These are phyloP conservation scores for Microtus agrestis DNA, from an alignment of 2,797 vertebrate genomes.

Conservation along the genomic window DNA sequence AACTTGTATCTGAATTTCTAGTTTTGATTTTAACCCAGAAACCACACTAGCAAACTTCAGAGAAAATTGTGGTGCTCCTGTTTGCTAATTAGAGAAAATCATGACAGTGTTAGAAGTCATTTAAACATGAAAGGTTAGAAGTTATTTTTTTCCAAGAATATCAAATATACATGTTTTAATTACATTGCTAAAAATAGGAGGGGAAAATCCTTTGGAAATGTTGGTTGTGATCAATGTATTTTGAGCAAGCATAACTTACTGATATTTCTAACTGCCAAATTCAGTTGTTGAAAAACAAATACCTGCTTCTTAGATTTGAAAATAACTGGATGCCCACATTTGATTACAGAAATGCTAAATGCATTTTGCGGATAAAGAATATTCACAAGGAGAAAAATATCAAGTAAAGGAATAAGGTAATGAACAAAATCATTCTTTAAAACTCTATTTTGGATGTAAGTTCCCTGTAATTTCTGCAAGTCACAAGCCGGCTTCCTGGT, in stretches of 20 bases:
- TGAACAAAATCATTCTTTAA: not conserved
- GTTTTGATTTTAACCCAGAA: not conserved
- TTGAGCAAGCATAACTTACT: not conserved
- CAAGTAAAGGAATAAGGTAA: not conserved
- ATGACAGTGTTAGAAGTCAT: not conserved
- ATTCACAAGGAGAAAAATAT: not conserved
- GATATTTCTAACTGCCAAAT: not conserved
- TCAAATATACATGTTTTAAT: not conserved
- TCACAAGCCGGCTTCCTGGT: not conserved
- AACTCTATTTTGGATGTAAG: not conserved
- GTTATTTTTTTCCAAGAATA: not conserved
- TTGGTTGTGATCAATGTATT: not conserved
- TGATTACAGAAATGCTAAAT: not conserved
- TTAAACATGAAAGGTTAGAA: not conserved
- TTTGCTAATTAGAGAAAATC: not conserved
- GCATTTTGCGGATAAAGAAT: not conserved
- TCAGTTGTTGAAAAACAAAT: not conserved
- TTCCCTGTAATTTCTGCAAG: not conserved
- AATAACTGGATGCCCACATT: not conserved
- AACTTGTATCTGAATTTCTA: not conserved
- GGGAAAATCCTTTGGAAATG: not conserved
- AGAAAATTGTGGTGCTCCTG: not conserved
- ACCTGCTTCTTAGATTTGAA: not conserved
- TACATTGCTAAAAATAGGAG: not conserved
- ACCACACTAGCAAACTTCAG: not conserved